phyloP scores from a whole-genome alignment of 2,888 invertebrate species.

The Pimpla rufipes region DNA sequence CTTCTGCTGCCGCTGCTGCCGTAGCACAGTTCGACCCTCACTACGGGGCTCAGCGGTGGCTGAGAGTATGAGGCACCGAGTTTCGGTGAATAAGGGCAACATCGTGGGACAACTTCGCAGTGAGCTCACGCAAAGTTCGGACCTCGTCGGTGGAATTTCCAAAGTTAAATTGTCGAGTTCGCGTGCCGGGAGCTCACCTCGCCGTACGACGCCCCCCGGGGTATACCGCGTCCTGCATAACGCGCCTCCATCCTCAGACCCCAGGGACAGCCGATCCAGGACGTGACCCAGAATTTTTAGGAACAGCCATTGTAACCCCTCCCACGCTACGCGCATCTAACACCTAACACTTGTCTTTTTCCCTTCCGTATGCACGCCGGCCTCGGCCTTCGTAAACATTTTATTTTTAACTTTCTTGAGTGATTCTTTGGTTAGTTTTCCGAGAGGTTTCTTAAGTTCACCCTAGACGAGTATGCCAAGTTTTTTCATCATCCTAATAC shows the following conservation, averaged over 20 bases:
- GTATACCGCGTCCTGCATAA: background rate
- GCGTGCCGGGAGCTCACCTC: conserved; percentile 60
- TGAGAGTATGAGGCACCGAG: conserved; percentile 46
- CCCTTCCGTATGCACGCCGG: background rate
- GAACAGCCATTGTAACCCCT: conserved; percentile 14
- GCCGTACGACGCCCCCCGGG: background rate
- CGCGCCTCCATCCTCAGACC: conserved; percentile 27
- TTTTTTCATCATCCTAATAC: too few relatives aligned
- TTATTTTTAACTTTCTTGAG: background rate
- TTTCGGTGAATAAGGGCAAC: conserved; percentile 79
- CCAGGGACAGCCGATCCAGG: conserved; percentile 62
- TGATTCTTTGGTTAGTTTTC: background rate
- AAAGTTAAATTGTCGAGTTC: conserved; percentile 71
- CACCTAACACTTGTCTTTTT: background rate
- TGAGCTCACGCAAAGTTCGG: conserved; percentile 70
- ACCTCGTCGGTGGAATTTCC: conserved; percentile 68
- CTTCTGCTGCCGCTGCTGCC: conserved; percentile 28
- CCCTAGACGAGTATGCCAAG: too few relatives aligned
- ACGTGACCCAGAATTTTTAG: conserved; percentile 68
- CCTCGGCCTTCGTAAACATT: conserved; percentile 14
- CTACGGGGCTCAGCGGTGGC: conserved; percentile 47
- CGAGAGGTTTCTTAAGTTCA: background rate
- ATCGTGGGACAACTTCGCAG: conserved; percentile 80
- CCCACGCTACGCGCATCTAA: background rate
- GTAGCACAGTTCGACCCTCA: conserved; percentile 57